Conservation (phyloP, 2,113 vertebrate genomes). For the Salminus brasiliensis region DNA sequence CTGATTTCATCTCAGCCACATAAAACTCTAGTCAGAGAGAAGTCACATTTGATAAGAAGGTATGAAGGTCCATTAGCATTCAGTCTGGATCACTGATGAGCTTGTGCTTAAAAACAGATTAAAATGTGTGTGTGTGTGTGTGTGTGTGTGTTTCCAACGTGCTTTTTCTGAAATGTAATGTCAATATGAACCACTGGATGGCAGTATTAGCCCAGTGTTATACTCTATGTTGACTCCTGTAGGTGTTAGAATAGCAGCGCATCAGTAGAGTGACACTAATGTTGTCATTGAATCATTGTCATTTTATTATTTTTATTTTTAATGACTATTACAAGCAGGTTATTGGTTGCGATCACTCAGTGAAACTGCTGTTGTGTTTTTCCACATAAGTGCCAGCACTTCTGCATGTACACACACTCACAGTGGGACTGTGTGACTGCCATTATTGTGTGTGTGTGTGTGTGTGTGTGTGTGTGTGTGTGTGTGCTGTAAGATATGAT, state of each 20-base stretch:
- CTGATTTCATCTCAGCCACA: constrained; percentile 29
- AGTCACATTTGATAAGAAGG: constrained; percentile 27
- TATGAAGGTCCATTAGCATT: not conserved
- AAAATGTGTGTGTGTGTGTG: not conserved
- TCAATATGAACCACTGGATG: constrained; percentile 17
- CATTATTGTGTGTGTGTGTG: not conserved
- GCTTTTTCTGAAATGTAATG: not conserved
- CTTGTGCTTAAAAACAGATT: not conserved
- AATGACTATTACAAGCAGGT: not conserved
- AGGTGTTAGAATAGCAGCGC: not conserved
- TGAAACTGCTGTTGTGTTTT: not conserved
- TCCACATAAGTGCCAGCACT: not conserved
- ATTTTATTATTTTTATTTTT: not conserved
- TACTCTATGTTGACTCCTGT: not conserved
- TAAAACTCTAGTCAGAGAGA: constrained; percentile 30
- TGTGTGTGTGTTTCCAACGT: not conserved
- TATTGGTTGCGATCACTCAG: constrained; percentile 9
- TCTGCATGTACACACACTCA: not conserved
- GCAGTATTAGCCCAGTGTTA: constrained; percentile 26
- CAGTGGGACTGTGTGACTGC: not conserved
- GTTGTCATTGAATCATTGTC: not conserved
- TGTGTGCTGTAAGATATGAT: not conserved
- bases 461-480: no score
- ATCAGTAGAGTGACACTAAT: not conserved
- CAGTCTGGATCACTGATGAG: not conserved